Evolutionary conservation across 1,140 invertebrate species (phyloP), one percentile per base, ranked within the genome.

Genomic region (Coptotermes formosanus): DNA sequence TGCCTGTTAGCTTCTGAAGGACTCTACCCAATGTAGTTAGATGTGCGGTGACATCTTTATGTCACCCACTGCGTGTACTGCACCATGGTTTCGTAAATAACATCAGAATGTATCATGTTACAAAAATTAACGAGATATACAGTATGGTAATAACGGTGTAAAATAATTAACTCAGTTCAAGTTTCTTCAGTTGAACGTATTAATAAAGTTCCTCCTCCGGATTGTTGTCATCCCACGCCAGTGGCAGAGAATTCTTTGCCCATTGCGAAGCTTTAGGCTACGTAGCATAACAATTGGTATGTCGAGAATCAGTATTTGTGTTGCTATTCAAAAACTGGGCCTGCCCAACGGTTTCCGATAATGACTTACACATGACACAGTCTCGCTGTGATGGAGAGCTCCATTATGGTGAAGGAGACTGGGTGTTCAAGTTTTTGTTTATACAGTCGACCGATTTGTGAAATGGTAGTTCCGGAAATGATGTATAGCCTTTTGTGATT

Each of bases 221-320:
- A 4, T 55, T 55, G 19, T 21, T 4, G 52, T 48, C 2, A 48
- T 16, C 3, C 16, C 9, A 48, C 16, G 48, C 1, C 52, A 55
- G 16, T 9, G 64, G n/a, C n/a, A 75, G 64, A 75, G 64, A 75
- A 30, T 75, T 75, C 16, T 25, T 75, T 1, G 59, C 8, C 25
- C 64, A 30, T 14, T 75, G 19, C 52, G 52, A 16, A 21, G 14
- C 52, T 55, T 55, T 55, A 16, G 52, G 52, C 19, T 19, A 7
- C 3, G 16, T 7, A 6, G 19, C 19, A 19, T 23, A 64, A 64
- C 59, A 64, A 75, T 30, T 11, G 64, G 2, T 30, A 30, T 30
- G 64, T 75, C 25, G 64, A 75, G 25, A 75, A 75, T 75, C 64
- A 75, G 30, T 75, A 75, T 75, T 75, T 75, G 64, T 75, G 64